Base-by-base conservation (phyloP, 2,797 vertebrate species). In the Mallotus villosus region DNA sequence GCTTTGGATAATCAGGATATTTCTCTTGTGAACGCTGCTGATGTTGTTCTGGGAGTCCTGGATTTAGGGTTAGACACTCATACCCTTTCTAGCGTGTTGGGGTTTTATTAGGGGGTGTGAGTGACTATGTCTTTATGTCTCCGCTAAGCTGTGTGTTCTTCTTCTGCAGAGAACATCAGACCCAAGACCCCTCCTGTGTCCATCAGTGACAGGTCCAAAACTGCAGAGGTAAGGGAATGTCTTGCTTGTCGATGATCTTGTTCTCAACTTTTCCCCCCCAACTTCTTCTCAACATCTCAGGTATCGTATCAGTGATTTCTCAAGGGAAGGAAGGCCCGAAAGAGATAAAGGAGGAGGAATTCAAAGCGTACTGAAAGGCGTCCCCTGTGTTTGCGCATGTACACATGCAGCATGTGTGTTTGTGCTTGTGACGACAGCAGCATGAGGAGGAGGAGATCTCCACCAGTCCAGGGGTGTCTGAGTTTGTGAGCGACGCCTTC, bases 401-500 rank as follows among this genome's bases (percentile, higher is more conserved):
- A 34, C 1, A 8, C 12, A 14, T 25, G 24, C 29, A 0, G 1
- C 0, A 5, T 64, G 11, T 62, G 14, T 2, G 37, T 24, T 4
- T 27, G 61, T 3, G 16, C 19, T 16, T 46, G 37, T 34, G 2
- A 63, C 11, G 5, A 3, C 22, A 5, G 7, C 46, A 76, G 0
- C 92, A 97, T 82, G 96, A 97, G 0, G 96, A 98, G 55, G 96
- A 98, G 70, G 96, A 98, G 81, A 96, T 99, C 81, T 98, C 97
- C 7, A 96, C 96, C 17, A 99, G 97, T 82, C 98, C 98, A 0
- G 95, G 95, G 2, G 95, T 97, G 57, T 96, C 96, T 0, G 97
- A 99, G 85, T 99, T 99, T 85, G 96, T 98, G 80, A 99, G 97
- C 25, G 98, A 99, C 7, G 97, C 97, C 25, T 99, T 98, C 1